Evolutionary conservation across 2,797 vertebrate species (phyloP), one percentile per base, ranked within the genome.

Genomic region (Arnoldichthys spilopterus): DNA sequence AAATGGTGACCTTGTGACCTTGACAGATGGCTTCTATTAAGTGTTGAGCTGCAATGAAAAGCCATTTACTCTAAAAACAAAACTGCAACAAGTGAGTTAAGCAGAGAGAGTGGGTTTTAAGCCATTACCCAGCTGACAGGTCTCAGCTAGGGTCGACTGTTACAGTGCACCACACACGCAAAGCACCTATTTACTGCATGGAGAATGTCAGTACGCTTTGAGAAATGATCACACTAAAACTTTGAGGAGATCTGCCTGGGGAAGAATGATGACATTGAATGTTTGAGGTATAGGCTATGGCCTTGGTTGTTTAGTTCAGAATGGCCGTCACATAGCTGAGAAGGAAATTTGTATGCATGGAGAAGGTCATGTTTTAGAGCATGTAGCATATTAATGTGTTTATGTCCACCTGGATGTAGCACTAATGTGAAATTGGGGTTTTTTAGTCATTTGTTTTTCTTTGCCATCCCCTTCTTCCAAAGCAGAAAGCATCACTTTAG

Each of bases 11-110:
- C 67, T 64, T 32, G 53, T 77, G 74, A 45, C 76, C 77, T 34
- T 59, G 70, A 59, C 24, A n/a, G 28, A 24, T 53, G 63, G 68
- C 22, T 15, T 76, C 43, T 75, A 51, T 62, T 73, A 77, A 72
- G 69, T 79, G 72, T 45, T 74, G 59, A 80, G 59, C 30, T n/a
- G 20, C 58, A 67, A 63, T 67, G 26, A 80, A 70, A 82, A 74
- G 62, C 72, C 64, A 63, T 80, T 78, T 85, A 54, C 77, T 72
- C 66, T 54, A n/a, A 59, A 64, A 79, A 68, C 47, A 72, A 58
- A 30, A 68, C 22, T 5, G n/a, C 18, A 7, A 74, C n/a, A 56
- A 49, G 37, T 69, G 72, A 77, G 40, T 63, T 79, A 6, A 77
- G 12, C 24, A 24, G 26, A 22, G 58, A 54, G 68, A 76, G 72